phyloP scores from a whole-genome alignment of 2,113 vertebrate species.

The Malurus melanocephalus region DNA sequence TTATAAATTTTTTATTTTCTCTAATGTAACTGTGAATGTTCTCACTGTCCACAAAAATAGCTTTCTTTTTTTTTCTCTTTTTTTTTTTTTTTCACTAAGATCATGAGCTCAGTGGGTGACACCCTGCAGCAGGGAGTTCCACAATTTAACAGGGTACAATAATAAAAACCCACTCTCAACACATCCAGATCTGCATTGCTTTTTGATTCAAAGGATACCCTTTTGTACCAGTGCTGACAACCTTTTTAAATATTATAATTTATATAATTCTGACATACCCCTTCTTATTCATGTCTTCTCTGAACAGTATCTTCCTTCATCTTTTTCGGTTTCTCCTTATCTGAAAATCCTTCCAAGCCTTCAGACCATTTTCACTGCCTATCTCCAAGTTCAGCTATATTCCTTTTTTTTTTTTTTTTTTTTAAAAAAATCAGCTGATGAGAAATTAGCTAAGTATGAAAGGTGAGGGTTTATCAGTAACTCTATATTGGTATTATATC shows the following conservation, averaged over 20 bases:
- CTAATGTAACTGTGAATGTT: constrained; percentile 44
- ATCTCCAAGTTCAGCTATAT: constrained; percentile 13
- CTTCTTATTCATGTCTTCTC: constrained; percentile 27
- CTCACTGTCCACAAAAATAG: constrained; percentile 5
- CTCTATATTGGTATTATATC: constrained; percentile 30
- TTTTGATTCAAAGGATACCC: constrained; percentile 27
- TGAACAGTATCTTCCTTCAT: constrained; percentile 38
- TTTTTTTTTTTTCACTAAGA: background rate
- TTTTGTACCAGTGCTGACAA: background rate
- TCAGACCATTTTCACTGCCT: constrained; percentile 27
- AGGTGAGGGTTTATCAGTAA: constrained; percentile 52
- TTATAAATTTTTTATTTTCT: constrained; percentile 60
- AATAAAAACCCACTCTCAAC: background rate
- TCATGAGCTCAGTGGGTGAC: background rate
- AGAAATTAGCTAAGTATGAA: constrained; percentile 56
- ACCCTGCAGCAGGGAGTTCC: constrained; percentile 15
- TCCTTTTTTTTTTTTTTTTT: background rate
- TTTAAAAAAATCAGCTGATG: background rate
- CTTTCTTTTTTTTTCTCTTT: background rate
- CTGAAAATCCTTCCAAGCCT: constrained; percentile 47
- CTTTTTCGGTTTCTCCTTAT: constrained; percentile 34
- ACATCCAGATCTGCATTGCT: background rate
- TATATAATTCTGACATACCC: constrained; percentile 27
- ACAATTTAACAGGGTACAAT: background rate
- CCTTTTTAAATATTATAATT: constrained; percentile 39